Base-by-base conservation (phyloP, 1,140 invertebrate species). In the Drosophila nigromelanica region DNA sequence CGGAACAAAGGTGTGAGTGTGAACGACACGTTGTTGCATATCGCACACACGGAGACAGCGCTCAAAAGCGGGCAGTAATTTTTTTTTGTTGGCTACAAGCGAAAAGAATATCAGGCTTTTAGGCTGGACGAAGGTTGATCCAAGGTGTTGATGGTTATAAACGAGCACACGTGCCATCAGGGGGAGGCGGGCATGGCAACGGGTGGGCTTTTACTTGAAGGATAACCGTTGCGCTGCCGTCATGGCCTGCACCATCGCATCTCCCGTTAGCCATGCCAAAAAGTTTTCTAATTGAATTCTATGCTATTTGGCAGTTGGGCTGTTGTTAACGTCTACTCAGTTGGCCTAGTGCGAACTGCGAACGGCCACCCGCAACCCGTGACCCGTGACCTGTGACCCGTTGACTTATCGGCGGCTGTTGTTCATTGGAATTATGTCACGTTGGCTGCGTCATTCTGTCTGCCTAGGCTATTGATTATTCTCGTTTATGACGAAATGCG, bases 21-120 rank as follows among this genome's bases (percentile, higher is more conserved):
- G 62, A 81, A 70, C 76, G 79, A 79, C 83, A 87, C 83, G 83
- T 87, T 87, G 83, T 87, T 87, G 83, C 83, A 87, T 89, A 80
- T 71, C 77, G 54, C 78, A 54, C 66, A 67, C 35, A 76, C 39
- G 21, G 21, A 39, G 30, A 61, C 47, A 62, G 47, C 73, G 27
- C 27, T 27, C 27, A 27, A 27, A 83, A 76, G 73, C 56, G 80
- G 66, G 81, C 81, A 76, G 55, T 64, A 47, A 37, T 48, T 67
- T 67, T 52, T 27, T 5, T 27, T 27, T n/a, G 3, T 27, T 27
- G 66, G 52, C 55, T 40, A 59, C 52, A 27, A 63, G 61, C 35
- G 30, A 58, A 56, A 71, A 45, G 50, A 64, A 64, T 64, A 71
- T 56, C 43, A 60, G 61, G 61, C 21, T 24, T 24, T 64, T 58